Evolutionary conservation across 1,140 invertebrate species (phyloP).

Genomic region (Tenebrio molitor): DNA sequence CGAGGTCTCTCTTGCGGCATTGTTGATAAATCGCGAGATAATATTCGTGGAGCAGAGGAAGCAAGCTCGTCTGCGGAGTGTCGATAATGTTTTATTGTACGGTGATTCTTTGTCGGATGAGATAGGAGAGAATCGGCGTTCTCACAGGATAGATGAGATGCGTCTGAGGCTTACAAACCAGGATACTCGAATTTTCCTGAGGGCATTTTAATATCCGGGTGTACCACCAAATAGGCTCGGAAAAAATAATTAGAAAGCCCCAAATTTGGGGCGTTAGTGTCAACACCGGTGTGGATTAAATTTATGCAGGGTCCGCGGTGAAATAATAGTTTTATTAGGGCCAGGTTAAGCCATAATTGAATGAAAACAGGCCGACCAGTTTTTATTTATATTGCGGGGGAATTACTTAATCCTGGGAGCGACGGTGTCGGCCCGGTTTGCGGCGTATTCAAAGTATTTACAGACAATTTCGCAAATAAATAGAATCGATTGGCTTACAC

Average conservation of each 20-base stretch:
- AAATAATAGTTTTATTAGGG: not conserved
- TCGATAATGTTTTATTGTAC: constrained; percentile 11
- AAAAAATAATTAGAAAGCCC: not conserved
- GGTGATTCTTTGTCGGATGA: not conserved
- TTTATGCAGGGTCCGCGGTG: not conserved
- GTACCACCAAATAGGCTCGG: not conserved
- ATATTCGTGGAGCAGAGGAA: not conserved
- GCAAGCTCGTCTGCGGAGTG: not conserved
- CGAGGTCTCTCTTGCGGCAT: not conserved
- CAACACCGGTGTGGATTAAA: not conserved
- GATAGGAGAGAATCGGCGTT: not conserved
- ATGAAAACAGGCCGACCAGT: not conserved
- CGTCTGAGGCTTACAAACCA: too few species aligned
- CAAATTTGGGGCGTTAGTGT: not conserved
- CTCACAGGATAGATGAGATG: too few species aligned
- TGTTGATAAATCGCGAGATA: not conserved
- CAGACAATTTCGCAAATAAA: too few species aligned
- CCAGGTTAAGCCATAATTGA: not conserved
- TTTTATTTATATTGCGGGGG: not conserved
- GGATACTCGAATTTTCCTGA: not conserved
- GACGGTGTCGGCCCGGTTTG: too few species aligned
- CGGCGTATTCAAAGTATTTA: too few species aligned
- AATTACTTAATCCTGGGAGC: too few species aligned
- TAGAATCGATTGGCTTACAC: too few species aligned
- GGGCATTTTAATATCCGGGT: not conserved